These are phyloP conservation scores for Chymomyza procnemis DNA, from an alignment of 2,888 invertebrate species.

Conservation along the genomic window DNA sequence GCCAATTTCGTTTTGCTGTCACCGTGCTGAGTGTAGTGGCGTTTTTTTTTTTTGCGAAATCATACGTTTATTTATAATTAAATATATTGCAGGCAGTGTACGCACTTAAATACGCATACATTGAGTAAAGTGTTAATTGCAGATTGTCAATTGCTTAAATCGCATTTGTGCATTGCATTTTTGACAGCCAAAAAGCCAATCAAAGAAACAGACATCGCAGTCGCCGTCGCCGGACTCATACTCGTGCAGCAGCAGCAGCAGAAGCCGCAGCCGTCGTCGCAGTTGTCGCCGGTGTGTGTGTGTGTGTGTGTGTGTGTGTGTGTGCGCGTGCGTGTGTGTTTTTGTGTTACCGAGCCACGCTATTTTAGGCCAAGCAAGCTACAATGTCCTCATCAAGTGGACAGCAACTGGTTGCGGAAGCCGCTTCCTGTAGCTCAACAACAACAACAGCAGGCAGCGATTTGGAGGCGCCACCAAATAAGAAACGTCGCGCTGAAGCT, in stretches of 20 bases:
- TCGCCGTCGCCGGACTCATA: slow-evolving; percentile 36
- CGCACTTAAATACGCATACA: slow-evolving; percentile 9
- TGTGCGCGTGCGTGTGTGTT: too few species aligned
- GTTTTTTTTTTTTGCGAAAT: neutral
- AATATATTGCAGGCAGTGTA: neutral
- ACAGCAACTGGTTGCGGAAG: slow-evolving; percentile 93
- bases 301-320: too few species aligned
- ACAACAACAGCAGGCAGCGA: slow-evolving; percentile 70
- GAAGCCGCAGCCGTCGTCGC: neutral
- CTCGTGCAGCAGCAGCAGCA: slow-evolving; percentile 41
- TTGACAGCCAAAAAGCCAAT: slow-evolving; percentile 9
- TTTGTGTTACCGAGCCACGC: slow-evolving; percentile 40
- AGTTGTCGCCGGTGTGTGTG: too few species aligned
- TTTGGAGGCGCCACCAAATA: slow-evolving; percentile 93
- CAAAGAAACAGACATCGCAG: neutral
- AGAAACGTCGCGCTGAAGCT: slow-evolving; percentile 86
- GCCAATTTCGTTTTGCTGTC: neutral
- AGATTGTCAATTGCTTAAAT: slow-evolving; percentile 10
- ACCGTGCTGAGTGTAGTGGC: neutral
- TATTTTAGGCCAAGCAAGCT: slow-evolving; percentile 43
- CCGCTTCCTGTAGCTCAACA: slow-evolving; percentile 82
- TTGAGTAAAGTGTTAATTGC: slow-evolving; percentile 33
- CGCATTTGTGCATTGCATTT: slow-evolving; percentile 18
- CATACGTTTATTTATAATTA: neutral
- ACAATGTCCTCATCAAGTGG: slow-evolving; percentile 90